phyloP scores from a whole-genome alignment of 2,797 vertebrate species.

The Buceros bicornis region DNA sequence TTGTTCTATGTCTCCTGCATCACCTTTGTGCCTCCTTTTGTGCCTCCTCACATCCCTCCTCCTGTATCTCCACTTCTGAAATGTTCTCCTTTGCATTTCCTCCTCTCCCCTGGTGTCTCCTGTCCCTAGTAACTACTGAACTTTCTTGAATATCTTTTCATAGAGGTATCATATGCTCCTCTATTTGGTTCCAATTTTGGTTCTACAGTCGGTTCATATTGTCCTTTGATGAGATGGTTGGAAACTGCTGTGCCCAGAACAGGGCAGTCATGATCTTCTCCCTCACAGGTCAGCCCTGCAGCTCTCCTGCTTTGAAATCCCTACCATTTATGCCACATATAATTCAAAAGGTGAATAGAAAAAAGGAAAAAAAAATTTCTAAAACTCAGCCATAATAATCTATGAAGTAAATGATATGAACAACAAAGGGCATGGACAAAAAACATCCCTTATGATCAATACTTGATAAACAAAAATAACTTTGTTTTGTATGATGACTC shows the following conservation, averaged over 20 bases:
- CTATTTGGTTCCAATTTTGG: background rate
- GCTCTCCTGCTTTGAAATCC: rapidly evolving
- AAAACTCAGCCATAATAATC: background rate
- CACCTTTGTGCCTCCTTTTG: background rate
- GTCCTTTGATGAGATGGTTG: background rate
- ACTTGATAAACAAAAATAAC: background rate
- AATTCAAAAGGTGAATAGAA: background rate
- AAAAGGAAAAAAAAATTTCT: background rate
- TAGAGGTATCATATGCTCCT: background rate
- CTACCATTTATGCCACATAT: background rate
- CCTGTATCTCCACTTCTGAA: background rate
- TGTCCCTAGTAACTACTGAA: background rate
- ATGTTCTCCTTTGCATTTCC: background rate
- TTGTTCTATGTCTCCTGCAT: background rate
- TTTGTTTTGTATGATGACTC: background rate
- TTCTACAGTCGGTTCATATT: background rate
- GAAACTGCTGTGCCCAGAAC: background rate
- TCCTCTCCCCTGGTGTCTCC: background rate
- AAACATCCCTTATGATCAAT: background rate
- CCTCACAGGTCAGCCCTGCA: background rate
- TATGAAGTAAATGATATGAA: background rate
- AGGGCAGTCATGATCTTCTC: background rate
- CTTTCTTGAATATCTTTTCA: background rate
- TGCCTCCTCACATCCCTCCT: background rate
- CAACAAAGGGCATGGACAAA: background rate